Base-by-base conservation (phyloP, 2,113 vertebrate genomes). In the Gopherus evgoodei region DNA sequence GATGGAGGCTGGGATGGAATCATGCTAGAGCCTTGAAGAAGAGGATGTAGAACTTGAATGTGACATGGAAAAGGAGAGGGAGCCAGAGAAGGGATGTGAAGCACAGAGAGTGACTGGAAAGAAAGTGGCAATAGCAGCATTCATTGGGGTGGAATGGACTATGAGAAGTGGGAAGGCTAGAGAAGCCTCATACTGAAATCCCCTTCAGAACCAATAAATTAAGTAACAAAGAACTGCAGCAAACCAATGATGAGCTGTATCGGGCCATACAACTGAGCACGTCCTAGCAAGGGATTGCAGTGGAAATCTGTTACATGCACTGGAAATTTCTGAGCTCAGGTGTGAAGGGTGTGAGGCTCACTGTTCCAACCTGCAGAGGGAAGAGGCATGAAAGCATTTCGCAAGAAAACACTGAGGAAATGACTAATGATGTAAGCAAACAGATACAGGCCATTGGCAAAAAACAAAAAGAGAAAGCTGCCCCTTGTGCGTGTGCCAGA, bases 391-490 rank as follows among this genome's bases (percentile, higher is more conserved):
- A 50, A 9, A 0, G 29, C 57, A 2, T 5, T 65, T 11, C 4
- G 4, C 84, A 57, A 94, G 95, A 85, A 81, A 76, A 62, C 65
- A 72, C 27, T 0, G 42, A 78, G 75, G 65, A 42, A 42, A 76
- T 87, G 86, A 44, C 25, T 44, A 82, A 3, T 13, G 3, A 25
- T 79, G 4, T 16, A 89, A 90, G 29, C 17, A 8, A 86, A 90
- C 89, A 88, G 96, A 94, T 92, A 91, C 11, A 1, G 0, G 14
- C 49, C 84, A 90, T 53, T 84, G 69, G 78, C 8, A 38, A 56
- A 62, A 93, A 95, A 93, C 91, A 93, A 86, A 94, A 35, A 84
- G 75, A 57, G 50, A 84, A 35, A 50, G 35, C 12, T 47, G 22
- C 27, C 24, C 75, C 47, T 16, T 27, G 35, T 84, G 31, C 50